A percentile compares a stretch with the other conserved stretches of the same genome.
Conservation (phyloP, 2,113 vertebrate species). For the Neoarius graeffei region DNA sequence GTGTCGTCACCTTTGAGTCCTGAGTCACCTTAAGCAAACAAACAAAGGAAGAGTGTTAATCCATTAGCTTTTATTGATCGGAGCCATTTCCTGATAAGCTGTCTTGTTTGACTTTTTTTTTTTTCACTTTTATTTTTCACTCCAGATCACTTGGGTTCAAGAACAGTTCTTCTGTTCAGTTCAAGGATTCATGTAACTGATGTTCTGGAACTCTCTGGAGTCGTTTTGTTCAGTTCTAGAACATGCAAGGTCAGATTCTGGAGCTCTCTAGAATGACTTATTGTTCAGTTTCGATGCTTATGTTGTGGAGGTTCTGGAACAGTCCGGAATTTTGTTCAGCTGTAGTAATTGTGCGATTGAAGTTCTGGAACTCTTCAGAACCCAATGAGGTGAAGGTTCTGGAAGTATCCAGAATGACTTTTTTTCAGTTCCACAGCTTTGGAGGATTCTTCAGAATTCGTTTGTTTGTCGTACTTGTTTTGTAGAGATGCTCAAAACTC, state of each 20-base stretch:
- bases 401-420: too few relatives aligned
- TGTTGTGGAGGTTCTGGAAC: too few relatives aligned
- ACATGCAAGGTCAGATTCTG: too few relatives aligned
- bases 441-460: not conserved
- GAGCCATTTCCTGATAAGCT: not conserved
- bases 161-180: not conserved
- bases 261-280: too few relatives aligned
- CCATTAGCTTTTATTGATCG: not conserved
- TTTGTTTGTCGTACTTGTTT: not conserved
- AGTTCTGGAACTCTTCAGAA: too few relatives aligned
- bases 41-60: not conserved
- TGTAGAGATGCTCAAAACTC: not conserved
- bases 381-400: too few relatives aligned
- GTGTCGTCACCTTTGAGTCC: not conserved
- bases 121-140: conserved; percentile 1
- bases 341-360: too few relatives aligned
- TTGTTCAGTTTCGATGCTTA: too few relatives aligned
- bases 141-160: not conserved
- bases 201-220: too few relatives aligned
- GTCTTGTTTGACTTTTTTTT: not conserved
- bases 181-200: too few relatives aligned
- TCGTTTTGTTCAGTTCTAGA: too few relatives aligned
- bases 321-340: too few relatives aligned
- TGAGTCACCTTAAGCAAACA: not conserved
- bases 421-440: not conserved